phyloP scores from a whole-genome alignment of 2,797 vertebrate species.

The Steatocranus sp. region DNA sequence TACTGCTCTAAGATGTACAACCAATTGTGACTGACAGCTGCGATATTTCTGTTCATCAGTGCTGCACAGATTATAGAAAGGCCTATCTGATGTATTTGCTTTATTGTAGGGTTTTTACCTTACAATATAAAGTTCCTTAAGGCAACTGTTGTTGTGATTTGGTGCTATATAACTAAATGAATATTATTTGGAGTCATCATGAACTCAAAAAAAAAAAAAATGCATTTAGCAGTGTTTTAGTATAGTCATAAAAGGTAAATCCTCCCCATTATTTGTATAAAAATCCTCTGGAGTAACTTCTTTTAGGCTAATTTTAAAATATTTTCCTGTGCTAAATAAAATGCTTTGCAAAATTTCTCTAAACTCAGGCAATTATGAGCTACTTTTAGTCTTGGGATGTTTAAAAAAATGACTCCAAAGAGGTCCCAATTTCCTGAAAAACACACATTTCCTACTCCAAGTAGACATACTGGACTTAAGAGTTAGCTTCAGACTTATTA shows the following conservation, averaged over 20 bases:
- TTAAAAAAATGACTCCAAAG: not conserved
- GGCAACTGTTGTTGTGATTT: not conserved
- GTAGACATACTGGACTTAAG: not conserved
- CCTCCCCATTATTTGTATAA: not conserved
- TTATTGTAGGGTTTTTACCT: not conserved
- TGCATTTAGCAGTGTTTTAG: not conserved
- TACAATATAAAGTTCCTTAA: not conserved
- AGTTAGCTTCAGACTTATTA: not conserved
- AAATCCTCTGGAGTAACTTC: not conserved
- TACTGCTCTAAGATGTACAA: not conserved
- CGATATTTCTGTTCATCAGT: not conserved
- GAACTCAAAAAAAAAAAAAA: not conserved
- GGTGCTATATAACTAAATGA: not conserved
- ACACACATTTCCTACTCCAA: not conserved
- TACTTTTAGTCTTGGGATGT: not conserved
- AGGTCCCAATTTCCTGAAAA: not conserved
- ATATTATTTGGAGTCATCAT: not conserved
- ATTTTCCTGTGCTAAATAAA: not conserved
- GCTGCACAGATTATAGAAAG: not conserved
- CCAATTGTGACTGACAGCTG: not conserved
- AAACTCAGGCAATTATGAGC: not conserved
- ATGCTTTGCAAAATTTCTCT: not conserved
- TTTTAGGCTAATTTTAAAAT: not conserved
- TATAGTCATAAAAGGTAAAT: not conserved
- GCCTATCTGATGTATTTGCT: not conserved